These are phyloP conservation scores for Manis pentadactyla DNA, from an alignment of 2,797 vertebrate species.

Conservation along the genomic window DNA sequence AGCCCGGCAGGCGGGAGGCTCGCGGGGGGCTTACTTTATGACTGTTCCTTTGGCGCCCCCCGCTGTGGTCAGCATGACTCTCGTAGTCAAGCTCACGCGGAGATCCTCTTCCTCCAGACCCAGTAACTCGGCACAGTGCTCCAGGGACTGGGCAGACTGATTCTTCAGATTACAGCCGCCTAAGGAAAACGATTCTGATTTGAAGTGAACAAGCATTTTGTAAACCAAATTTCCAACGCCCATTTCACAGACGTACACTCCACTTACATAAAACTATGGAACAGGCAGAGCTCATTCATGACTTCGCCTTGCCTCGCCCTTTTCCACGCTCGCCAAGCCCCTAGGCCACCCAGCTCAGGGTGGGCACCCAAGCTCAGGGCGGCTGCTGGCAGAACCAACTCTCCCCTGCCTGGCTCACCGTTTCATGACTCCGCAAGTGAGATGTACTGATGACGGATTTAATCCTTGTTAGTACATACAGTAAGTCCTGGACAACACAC, in stretches of 20 bases:
- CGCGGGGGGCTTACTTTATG: constrained; percentile 93
- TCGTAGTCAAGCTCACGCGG: constrained; percentile 93
- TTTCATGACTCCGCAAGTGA: background rate
- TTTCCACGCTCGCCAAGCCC: background rate
- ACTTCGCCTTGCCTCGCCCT: background rate
- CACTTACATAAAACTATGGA: background rate
- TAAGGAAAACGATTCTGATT: constrained; percentile 79
- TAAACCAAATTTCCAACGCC: background rate
- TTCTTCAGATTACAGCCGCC: constrained; percentile 95
- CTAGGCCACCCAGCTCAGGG: background rate
- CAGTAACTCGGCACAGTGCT: constrained; percentile 93
- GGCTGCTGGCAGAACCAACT: too few relatives aligned
- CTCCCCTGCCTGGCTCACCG: background rate
- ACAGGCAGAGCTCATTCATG: background rate
- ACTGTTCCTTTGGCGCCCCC: constrained; percentile 97
- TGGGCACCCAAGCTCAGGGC: background rate
- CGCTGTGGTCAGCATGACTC: constrained; percentile 98
- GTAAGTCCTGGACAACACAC: background rate
- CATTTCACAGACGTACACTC: constrained; percentile 4
- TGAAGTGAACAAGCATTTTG: constrained; percentile 1
- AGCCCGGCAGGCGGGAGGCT: background rate
- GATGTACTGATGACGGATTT: background rate
- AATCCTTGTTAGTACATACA: background rate
- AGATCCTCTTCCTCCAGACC: constrained; percentile 95
- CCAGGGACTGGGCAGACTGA: constrained; percentile 90